phyloP scores from a whole-genome alignment of 2,888 invertebrate genomes.

The Byasa hedistus region DNA sequence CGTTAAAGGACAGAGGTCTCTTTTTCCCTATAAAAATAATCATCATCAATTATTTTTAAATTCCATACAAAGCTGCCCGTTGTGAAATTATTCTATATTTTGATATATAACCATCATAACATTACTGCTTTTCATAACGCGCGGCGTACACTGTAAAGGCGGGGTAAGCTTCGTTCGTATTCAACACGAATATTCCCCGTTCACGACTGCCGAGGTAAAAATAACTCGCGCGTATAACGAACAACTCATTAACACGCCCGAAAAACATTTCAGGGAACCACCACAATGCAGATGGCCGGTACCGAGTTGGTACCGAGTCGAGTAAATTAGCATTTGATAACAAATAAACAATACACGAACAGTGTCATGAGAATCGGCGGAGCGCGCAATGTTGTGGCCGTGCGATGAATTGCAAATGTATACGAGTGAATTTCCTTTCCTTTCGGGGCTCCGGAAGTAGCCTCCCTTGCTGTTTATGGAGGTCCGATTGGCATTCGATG shows the following conservation, averaged over 20 bases:
- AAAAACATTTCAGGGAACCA: constrained; percentile 22
- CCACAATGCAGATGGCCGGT: not conserved
- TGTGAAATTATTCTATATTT: too few relatives aligned
- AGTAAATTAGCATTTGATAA: constrained; percentile 46
- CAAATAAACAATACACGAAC: constrained; percentile 39
- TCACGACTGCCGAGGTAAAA: constrained; percentile 24
- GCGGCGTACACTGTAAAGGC: constrained; percentile 15
- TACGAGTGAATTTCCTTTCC: constrained; percentile 70
- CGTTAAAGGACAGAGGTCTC: too few relatives aligned
- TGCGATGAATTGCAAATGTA: constrained; percentile 64
- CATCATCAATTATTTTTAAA: too few relatives aligned
- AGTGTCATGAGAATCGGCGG: constrained; percentile 50
- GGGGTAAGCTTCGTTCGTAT: constrained; percentile 14
- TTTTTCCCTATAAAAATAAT: too few relatives aligned
- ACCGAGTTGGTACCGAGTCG: not conserved
- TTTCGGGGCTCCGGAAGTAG: constrained; percentile 72
- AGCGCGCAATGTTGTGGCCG: constrained; percentile 53
- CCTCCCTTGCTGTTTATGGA: constrained; percentile 49
- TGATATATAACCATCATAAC: not conserved
- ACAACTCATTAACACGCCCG: constrained; percentile 23
- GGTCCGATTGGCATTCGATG: constrained; percentile 58
- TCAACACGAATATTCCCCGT: constrained; percentile 24
- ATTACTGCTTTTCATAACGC: constrained; percentile 4
- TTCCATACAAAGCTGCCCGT: too few relatives aligned
- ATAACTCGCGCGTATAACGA: constrained; percentile 27